Base-by-base conservation (phyloP, 2,888 invertebrate genomes). In the Sesia apiformis region DNA sequence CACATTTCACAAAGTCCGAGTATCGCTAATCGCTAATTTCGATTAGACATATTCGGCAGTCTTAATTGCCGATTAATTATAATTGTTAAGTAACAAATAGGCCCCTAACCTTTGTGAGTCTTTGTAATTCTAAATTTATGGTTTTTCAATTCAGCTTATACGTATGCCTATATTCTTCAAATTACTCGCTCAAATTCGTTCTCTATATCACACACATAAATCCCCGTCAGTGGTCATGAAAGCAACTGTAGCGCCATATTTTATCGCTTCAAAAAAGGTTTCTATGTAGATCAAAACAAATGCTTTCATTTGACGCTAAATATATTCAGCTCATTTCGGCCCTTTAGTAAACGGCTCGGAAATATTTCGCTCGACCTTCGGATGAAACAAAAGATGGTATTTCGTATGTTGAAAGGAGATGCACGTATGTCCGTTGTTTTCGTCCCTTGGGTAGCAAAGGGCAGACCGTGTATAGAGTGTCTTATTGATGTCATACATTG, bases 241-340 rank as follows among this genome's bases (percentile, higher is more conserved):
- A 46, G 8, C 8, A 23, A 46, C 23, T 50, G 39, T 38, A 39
- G 7, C 39, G 3, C 52, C 53, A 59, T 56, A 61, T 55, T 56
- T 56, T 57, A 52, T 56, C 51, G 53, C 60, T 38, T 38, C 23
- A 50, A 49, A 49, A 50, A 50, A 50, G 50, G 38, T 50, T 39
- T 50, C 50, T 58, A 72, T 70, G 67, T 71, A 72, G 71, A 76
- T 78, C 73, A 77, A 74, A 81, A 80, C 72, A 78, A 81, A 82
- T 78, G 77, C 72, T 82, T 81, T 77, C 76, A 81, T 83, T 84
- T 79, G 71, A 70, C 74, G 76, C 77, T 70, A 68, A 77, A 81
- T 80, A 76, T 80, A 79, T 78, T 79, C 69, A 56, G 66, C 71
- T 75, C 78, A 76, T 79, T 81, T 76, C 38, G 7, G 50, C 39